Percentiles rank a stretch among this genome's conserved stretches.
phyloP scores from a whole-genome alignment of 2,797 vertebrate genomes.

The Siniperca obscura region DNA sequence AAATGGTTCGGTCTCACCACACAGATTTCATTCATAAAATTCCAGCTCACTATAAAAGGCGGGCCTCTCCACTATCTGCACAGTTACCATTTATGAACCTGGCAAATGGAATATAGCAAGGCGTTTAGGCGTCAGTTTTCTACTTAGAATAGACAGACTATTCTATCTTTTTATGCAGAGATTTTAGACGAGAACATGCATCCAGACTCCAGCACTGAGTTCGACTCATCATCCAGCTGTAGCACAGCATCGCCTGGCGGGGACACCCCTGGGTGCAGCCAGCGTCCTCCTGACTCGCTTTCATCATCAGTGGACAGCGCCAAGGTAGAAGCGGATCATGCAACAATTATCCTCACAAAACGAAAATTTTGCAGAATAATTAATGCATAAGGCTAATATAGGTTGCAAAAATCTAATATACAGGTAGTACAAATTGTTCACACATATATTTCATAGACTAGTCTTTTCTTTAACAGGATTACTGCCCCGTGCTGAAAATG shows the following conservation, averaged over 20 bases:
- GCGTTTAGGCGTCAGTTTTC: conserved; percentile 26
- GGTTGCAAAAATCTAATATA: not conserved
- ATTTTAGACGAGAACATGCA: conserved; percentile 84
- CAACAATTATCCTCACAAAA: not conserved
- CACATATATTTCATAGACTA: conserved; percentile 31
- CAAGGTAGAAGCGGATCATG: conserved; percentile 85
- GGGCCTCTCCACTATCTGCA: conserved; percentile 81
- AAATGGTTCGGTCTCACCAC: conserved; percentile 86
- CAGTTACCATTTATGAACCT: conserved; percentile 75
- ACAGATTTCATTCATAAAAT: conserved; percentile 92
- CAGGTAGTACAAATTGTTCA: conserved; percentile 22
- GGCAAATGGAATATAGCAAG: conserved; percentile 72
- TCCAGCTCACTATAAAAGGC: conserved; percentile 87
- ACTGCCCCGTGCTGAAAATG: conserved; percentile 13
- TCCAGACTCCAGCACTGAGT: conserved; percentile 88
- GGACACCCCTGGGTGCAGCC: conserved; percentile 90
- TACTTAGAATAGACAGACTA: conserved; percentile 26
- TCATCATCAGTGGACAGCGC: conserved; percentile 88
- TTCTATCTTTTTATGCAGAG: conserved; percentile 49
- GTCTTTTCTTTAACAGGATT: conserved; percentile 12
- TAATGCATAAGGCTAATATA: not conserved
- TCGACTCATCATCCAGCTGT: conserved; percentile 92
- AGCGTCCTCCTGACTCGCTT: conserved; percentile 89
- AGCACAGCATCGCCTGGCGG: conserved; percentile 92
- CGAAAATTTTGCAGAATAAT: not conserved